These are phyloP conservation scores for Macrobrachium nipponense DNA, from an alignment of 1,140 invertebrate species.

Conservation along the genomic window DNA sequence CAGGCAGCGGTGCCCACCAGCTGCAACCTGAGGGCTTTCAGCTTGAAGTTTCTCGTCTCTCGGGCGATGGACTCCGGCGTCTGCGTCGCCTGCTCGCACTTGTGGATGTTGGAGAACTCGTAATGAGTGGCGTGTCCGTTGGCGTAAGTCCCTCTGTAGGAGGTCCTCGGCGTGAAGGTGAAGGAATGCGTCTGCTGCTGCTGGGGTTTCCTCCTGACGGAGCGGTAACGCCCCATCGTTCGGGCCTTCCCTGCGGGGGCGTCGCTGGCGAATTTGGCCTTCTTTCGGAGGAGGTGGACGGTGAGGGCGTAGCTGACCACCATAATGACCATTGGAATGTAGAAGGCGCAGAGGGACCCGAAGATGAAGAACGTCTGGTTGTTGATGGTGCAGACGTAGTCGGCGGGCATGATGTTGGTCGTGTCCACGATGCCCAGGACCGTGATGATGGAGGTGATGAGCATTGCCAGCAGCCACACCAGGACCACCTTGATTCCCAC, in stretches of 20 bases:
- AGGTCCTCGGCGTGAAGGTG: slow-evolving; percentile 45
- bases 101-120: slow-evolving; percentile 65
- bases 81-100: slow-evolving; percentile 76
- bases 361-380: slow-evolving; percentile 88
- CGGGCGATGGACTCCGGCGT: slow-evolving; percentile 77
- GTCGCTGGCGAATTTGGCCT: slow-evolving; percentile 65
- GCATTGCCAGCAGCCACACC: slow-evolving; percentile 87
- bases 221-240: slow-evolving; percentile 64
- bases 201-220: slow-evolving; percentile 38
- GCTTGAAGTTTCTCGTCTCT: slow-evolving; percentile 76
- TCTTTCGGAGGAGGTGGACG: slow-evolving; percentile 80
- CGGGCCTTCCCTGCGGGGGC: slow-evolving; percentile 70
- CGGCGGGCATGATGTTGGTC: slow-evolving; percentile 67
- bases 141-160: slow-evolving; percentile 44
- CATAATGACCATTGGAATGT: slow-evolving; percentile 95
- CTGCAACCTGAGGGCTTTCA: slow-evolving; percentile 74
- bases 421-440: slow-evolving; percentile 80
- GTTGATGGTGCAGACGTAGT: slow-evolving; percentile 82
- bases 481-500: slow-evolving; percentile 85
- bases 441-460: slow-evolving; percentile 89
- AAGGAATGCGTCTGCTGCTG: slow-evolving; percentile 44
- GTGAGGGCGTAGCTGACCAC: slow-evolving; percentile 91
- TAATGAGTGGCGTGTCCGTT: slow-evolving; percentile 65
- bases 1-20: slow-evolving; percentile 55
- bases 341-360: slow-evolving; percentile 91